These are phyloP conservation scores for Micromussa lordhowensis DNA, from an alignment of 92 coral and sea anemone species.

Conservation along the genomic window DNA sequence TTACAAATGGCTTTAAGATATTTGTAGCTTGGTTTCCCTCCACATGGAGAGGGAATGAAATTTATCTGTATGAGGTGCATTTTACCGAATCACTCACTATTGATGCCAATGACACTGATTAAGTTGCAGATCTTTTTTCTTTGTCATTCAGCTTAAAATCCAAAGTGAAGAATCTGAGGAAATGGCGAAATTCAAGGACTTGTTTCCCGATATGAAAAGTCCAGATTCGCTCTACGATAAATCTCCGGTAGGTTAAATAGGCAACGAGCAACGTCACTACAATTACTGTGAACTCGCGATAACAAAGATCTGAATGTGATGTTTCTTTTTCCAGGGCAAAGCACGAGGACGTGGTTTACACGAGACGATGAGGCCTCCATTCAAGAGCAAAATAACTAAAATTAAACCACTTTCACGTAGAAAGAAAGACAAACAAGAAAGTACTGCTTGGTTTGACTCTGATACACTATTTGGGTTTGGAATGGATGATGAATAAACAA, in stretches of 20 bases:
- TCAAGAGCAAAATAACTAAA: slow-evolving; percentile 82
- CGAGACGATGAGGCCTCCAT: slow-evolving; percentile 79
- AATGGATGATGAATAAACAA: slow-evolving; percentile 52
- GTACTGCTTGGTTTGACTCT: slow-evolving; percentile 93
- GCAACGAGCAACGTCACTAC: not conserved
- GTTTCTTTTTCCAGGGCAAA: slow-evolving; percentile 19
- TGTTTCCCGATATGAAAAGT: slow-evolving; percentile 84
- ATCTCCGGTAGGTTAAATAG: slow-evolving; percentile 41
- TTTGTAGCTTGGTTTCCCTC: not conserved
- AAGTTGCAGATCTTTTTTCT: not conserved
- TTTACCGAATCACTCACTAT: not conserved
- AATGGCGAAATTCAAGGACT: slow-evolving; percentile 85
- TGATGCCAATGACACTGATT: not conserved
- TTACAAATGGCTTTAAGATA: not conserved
- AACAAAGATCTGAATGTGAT: not conserved
- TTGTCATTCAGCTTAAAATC: slow-evolving; percentile 58
- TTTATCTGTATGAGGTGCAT: not conserved
- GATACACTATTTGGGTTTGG: slow-evolving; percentile 92
- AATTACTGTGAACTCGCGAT: not conserved
- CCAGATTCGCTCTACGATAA: slow-evolving; percentile 62
- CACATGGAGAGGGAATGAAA: not conserved
- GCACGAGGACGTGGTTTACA: slow-evolving; percentile 48
- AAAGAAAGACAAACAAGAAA: slow-evolving; percentile 68
- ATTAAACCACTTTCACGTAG: slow-evolving; percentile 68
- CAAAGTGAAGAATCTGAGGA: slow-evolving; percentile 73